Percentiles rank a stretch among this genome's conserved stretches.
These are phyloP conservation scores for Anableps anableps DNA, from an alignment of 2,797 vertebrate species.

Conservation along the genomic window DNA sequence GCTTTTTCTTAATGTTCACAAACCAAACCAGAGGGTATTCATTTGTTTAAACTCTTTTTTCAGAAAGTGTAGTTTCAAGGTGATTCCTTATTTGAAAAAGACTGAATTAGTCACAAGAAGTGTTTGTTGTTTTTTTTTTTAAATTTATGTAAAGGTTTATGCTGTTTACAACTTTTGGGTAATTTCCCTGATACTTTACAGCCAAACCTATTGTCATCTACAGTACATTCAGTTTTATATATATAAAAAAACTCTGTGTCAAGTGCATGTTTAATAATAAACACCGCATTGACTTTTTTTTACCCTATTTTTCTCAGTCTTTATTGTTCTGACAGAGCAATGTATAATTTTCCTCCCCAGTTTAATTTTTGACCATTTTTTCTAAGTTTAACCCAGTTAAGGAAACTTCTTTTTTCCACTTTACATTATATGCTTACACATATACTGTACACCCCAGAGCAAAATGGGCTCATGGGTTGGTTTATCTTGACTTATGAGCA, in stretches of 20 bases:
- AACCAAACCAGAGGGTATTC: not conserved
- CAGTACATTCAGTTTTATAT: not conserved
- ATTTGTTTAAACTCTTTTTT: not conserved
- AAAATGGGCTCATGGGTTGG: not conserved
- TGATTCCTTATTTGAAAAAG: not conserved
- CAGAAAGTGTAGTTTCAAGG: not conserved
- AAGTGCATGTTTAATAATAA: not conserved
- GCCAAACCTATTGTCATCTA: not conserved
- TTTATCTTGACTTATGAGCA: not conserved
- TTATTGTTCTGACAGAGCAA: conserved; percentile 25
- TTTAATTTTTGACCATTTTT: conserved; percentile 15
- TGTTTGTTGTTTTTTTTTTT: not conserved
- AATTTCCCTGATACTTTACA: not conserved
- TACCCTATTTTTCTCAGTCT: conserved; percentile 8
- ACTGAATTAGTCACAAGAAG: not conserved
- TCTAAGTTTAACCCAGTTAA: conserved; percentile 32
- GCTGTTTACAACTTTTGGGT: not conserved
- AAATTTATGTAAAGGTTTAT: not conserved
- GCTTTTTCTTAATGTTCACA: not conserved
- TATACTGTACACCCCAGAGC: conserved; percentile 2
- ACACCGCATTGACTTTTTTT: not conserved
- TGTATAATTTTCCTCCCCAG: conserved; percentile 41
- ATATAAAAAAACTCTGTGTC: not conserved
- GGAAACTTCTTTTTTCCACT: conserved; percentile 39
- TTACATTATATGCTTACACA: conserved; percentile 21